Evolutionary conservation across 2,888 invertebrate genomes (phyloP).

Genomic region (Lasioglossum marginatum): DNA sequence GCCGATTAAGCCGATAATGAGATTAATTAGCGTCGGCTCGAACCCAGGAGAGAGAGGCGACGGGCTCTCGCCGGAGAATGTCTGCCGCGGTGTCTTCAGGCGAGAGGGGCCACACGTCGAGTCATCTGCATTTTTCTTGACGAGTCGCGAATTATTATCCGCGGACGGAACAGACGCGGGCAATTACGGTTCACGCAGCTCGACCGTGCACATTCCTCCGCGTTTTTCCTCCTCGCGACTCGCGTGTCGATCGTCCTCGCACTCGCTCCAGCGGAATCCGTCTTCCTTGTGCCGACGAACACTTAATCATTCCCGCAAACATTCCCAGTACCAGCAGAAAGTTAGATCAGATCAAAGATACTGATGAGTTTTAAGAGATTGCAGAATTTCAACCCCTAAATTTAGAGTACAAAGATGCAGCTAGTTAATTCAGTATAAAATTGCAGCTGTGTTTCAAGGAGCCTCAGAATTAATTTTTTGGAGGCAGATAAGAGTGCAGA

Average conservation of each 20-base stretch:
- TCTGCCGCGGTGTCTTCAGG: constrained; percentile 11
- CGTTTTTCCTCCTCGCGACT: background rate
- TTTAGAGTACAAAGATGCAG: too few relatives aligned
- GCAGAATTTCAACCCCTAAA: too few relatives aligned
- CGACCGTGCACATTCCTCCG: constrained; percentile 49
- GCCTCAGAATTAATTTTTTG: background rate
- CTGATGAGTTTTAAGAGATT: too few relatives aligned
- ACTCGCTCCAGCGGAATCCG: background rate
- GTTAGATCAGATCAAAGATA: background rate
- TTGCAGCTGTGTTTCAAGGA: background rate
- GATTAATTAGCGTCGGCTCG: constrained; percentile 71
- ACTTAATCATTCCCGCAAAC: background rate
- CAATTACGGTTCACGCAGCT: constrained; percentile 47
- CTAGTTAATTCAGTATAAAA: background rate
- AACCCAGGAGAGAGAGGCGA: background rate
- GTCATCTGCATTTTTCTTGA: constrained; percentile 57
- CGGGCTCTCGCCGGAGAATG: background rate
- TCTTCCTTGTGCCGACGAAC: background rate
- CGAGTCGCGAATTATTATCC: constrained; percentile 55
- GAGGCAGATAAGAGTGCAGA: background rate
- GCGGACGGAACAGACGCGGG: constrained; percentile 29
- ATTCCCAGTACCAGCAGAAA: background rate
- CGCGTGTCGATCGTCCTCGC: background rate
- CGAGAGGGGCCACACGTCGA: constrained; percentile 38
- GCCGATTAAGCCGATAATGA: constrained; percentile 72